Conservation (phyloP, 1,140 invertebrate species). For the Amyelois transitella region DNA sequence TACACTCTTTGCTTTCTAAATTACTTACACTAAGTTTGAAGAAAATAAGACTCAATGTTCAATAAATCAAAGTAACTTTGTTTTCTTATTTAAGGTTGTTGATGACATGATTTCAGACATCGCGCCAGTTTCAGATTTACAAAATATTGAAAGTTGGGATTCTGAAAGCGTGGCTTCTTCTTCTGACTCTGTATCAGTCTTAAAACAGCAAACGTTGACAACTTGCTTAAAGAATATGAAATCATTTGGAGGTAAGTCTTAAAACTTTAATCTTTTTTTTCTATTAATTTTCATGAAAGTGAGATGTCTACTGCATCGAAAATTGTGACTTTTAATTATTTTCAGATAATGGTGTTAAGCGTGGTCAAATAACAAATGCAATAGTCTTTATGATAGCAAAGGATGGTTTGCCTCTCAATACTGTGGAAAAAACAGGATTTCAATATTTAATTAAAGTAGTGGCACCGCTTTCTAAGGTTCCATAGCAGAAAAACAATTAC, state of each 20-base stretch:
- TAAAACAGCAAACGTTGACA: slow-evolving; percentile 19
- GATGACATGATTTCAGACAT: slow-evolving; percentile 6
- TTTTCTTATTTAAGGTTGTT: slow-evolving; percentile 9
- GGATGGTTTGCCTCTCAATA: no score
- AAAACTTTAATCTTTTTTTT: neutral
- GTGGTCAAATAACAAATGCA: no score
- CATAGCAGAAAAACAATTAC: no score
- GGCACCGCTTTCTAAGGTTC: no score
- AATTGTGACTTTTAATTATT: slow-evolving; percentile 7
- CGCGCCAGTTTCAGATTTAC: neutral
- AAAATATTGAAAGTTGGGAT: no score
- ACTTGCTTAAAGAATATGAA: slow-evolving; percentile 18
- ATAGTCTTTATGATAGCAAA: no score
- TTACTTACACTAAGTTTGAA: slow-evolving; percentile 3
- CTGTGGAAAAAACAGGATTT: no score
- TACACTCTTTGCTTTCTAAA: slow-evolving; percentile 14
- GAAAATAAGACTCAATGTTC: slow-evolving; percentile 10
- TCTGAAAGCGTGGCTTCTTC: slow-evolving; percentile 16
- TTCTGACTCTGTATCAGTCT: slow-evolving; percentile 17
- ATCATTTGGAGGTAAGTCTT: slow-evolving; percentile 18
- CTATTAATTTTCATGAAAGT: slow-evolving; percentile 12
- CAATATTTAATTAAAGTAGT: no score
- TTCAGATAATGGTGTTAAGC: slow-evolving; percentile 4
- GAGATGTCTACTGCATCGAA: slow-evolving; percentile 10
- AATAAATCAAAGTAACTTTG: slow-evolving; percentile 8